Conservation (phyloP, 2,113 vertebrate genomes). For the Sapajus apella region DNA sequence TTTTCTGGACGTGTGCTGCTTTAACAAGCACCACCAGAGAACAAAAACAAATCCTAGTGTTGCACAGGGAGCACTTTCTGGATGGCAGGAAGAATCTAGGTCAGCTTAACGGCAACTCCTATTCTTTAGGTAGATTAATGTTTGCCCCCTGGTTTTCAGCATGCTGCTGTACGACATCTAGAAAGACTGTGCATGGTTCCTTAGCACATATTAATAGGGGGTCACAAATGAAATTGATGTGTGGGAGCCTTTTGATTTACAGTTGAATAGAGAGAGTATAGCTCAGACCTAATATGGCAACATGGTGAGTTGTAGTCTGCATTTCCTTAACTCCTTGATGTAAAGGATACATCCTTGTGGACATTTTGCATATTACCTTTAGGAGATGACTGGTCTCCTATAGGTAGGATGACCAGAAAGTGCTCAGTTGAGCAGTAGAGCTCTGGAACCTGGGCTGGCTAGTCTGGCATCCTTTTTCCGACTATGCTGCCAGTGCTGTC, state of each 20-base stretch:
- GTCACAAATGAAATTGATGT: background rate
- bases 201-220: background rate
- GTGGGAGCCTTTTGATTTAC: constrained; percentile 43
- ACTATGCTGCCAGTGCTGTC: background rate
- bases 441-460: background rate
- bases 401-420: background rate
- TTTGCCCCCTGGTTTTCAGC: constrained; percentile 3
- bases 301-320: background rate
- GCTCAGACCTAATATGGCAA: background rate
- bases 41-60: background rate
- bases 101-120: background rate
- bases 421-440: background rate
- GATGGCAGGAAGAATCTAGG: constrained; percentile 47
- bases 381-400: background rate
- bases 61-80: constrained; percentile 8
- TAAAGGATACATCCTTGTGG: background rate
- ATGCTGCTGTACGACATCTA: background rate
- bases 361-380: background rate
- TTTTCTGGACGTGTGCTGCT: background rate
- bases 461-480: background rate
- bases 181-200: background rate
- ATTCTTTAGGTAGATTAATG: constrained; percentile 26
- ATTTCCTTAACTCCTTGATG: background rate
- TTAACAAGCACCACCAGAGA: background rate
- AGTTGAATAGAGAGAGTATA: background rate